Conservation (phyloP, 2,113 vertebrate species). For the Ammodytes dubius region DNA sequence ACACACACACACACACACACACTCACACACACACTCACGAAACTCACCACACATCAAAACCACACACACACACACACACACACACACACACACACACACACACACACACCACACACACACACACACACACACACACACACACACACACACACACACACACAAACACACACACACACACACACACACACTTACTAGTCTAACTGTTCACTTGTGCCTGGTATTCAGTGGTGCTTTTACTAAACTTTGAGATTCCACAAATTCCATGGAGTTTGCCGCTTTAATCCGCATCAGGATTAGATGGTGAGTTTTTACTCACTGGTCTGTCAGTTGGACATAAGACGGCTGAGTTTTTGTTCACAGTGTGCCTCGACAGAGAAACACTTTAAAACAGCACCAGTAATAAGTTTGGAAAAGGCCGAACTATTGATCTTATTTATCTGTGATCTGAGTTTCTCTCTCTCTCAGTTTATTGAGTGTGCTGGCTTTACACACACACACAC, state of each 20-base stretch:
- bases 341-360: constrained; percentile 6
- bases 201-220: constrained; percentile 68
- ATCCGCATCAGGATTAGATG: constrained; percentile 78
- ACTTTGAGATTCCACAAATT: constrained; percentile 81
- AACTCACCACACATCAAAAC: no score
- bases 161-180: neutral
- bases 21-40: neutral
- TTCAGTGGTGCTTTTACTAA: constrained; percentile 72
- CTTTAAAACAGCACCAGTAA: neutral
- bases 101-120: constrained; percentile 2
- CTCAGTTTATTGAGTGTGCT: neutral
- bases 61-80: constrained; percentile 1
- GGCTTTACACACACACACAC: constrained; percentile 16
- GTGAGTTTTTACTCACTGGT: constrained; percentile 63
- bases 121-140: constrained; percentile 19
- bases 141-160: constrained; percentile 19
- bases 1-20: neutral
- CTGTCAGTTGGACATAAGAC: constrained; percentile 43
- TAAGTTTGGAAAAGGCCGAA: constrained; percentile 10
- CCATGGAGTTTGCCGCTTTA: constrained; percentile 76
- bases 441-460: constrained; percentile 17
- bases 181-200: constrained; percentile 26
- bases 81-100: neutral
- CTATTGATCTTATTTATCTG: constrained; percentile 6
- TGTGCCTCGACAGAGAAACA: constrained; percentile 2